Evolutionary conservation across 2,888 invertebrate species (phyloP).

Genomic region (Magallana nippona): DNA sequence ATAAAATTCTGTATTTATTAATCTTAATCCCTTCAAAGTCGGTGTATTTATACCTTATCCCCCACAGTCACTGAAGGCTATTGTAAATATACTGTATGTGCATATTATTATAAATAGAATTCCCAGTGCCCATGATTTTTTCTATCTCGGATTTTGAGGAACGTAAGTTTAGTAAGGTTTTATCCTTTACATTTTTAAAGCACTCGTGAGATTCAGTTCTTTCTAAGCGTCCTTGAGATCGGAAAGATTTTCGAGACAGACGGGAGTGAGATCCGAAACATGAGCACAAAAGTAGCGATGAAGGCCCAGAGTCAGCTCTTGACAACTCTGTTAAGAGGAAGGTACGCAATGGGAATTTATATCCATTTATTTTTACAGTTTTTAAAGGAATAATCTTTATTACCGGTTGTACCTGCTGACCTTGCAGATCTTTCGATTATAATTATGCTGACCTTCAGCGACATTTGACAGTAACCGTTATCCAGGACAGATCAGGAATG

Average conservation of each 20-base stretch:
- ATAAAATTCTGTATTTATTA: no score
- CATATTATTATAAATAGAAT: no score
- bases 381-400: background rate
- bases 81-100: no score
- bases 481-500: background rate
- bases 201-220: background rate
- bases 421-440: background rate
- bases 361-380: background rate
- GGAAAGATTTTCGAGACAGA: background rate
- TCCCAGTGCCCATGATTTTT: no score
- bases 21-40: no score
- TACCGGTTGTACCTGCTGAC: background rate
- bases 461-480: background rate
- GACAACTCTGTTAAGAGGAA: background rate
- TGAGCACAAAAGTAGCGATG: background rate
- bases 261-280: background rate
- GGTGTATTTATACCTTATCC: no score
- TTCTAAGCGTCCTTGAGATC: background rate
- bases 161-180: no score
- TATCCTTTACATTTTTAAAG: background rate
- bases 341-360: background rate
- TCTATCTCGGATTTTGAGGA: no score
- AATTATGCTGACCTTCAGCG: conserved; percentile 20
- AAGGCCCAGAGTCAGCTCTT: conserved; percentile 8
- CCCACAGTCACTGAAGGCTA: no score